Evolutionary conservation across 2,797 vertebrate genomes (phyloP).

Genomic region (Decapterus maruadsi): DNA sequence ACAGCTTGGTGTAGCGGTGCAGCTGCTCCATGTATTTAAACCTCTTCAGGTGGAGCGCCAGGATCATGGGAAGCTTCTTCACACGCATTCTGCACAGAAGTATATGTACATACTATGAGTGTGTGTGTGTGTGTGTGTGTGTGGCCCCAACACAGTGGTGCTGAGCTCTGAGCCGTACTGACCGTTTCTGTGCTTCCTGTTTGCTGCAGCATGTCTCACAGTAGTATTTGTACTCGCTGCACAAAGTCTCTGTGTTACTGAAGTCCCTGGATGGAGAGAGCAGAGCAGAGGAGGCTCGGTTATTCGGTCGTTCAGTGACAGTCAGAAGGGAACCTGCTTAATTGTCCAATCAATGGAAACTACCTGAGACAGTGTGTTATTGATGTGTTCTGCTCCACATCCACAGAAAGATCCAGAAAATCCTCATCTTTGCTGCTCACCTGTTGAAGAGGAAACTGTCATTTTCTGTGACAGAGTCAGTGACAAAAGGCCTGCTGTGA

Average conservation of each 20-base stretch:
- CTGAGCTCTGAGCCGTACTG: conserved; percentile 31
- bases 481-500: conserved; percentile 26
- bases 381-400: conserved; percentile 98
- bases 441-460: conserved; percentile 77
- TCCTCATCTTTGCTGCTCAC: conserved; percentile 99
- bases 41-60: conserved; percentile 96
- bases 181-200: conserved; percentile 99
- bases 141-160: not conserved
- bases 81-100: conserved; percentile 86
- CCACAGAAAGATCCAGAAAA: conserved; percentile 98
- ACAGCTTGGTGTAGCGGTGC: conserved; percentile 97
- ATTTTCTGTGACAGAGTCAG: conserved; percentile 30
- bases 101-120: not conserved
- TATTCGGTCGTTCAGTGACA: conserved; percentile 29
- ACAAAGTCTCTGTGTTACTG: conserved; percentile 98
- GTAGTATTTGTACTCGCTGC: conserved; percentile 99
- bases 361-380: conserved; percentile 99
- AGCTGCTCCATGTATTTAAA: conserved; percentile 99
- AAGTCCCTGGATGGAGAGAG: conserved; percentile 90
- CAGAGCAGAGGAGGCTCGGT: conserved; percentile 36
- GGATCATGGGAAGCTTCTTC: conserved; percentile 97
- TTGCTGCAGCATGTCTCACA: conserved; percentile 99
- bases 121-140: conserved; percentile 4
- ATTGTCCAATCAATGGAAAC: not conserved
- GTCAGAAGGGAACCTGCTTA: not conserved